phyloP scores from a whole-genome alignment of 2,113 vertebrate genomes.

The Trinectes maculatus region DNA sequence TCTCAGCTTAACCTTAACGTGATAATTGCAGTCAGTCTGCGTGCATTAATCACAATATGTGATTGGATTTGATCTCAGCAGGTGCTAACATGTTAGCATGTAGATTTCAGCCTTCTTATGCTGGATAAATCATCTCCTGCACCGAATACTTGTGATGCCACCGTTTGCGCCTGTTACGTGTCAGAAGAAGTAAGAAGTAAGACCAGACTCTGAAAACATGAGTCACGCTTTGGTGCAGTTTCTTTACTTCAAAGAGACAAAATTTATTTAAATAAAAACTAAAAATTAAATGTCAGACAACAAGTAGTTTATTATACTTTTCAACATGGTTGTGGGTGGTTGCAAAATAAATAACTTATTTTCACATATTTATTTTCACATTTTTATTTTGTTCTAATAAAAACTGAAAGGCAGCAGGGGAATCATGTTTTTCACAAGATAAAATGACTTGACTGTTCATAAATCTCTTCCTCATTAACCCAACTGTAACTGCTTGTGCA shows the following conservation, averaged over 20 bases:
- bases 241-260: no score
- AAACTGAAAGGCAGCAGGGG: no score
- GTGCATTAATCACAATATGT: background rate
- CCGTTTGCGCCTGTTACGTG: background rate
- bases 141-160: background rate
- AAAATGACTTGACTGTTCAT: no score
- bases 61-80: slow-evolving; percentile 20
- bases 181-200: background rate
- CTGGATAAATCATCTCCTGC: slow-evolving; percentile 7
- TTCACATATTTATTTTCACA: no score
- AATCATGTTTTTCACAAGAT: no score
- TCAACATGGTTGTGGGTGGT: no score
- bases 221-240: no score
- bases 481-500: slow-evolving; percentile 47
- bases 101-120: background rate
- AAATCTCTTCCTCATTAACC: background rate
- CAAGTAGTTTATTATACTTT: no score
- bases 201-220: background rate
- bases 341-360: no score
- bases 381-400: no score
- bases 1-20: background rate
- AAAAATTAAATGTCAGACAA: no score
- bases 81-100: slow-evolving; percentile 21
- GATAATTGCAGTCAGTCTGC: slow-evolving; percentile 8
- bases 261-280: no score